These are phyloP conservation scores for Gadopsis marmoratus DNA, from an alignment of 2,797 vertebrate genomes.

Conservation along the genomic window DNA sequence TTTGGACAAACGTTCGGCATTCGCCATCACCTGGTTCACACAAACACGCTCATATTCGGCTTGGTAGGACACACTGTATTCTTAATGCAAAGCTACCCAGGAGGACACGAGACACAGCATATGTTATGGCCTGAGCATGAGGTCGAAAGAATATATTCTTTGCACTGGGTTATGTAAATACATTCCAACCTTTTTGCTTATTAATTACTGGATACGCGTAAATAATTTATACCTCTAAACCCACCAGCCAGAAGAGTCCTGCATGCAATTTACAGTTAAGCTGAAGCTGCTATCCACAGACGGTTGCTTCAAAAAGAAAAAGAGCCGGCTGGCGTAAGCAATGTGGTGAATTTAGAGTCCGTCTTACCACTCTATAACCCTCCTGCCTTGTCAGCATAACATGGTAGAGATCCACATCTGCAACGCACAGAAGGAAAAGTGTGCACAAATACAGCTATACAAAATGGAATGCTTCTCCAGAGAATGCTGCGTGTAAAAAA, in stretches of 20 bases:
- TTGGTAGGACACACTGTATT: constrained; percentile 41
- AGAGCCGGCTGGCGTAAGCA: neutral
- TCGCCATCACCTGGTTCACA: constrained; percentile 88
- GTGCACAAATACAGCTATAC: neutral
- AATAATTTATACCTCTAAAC: constrained; percentile 5
- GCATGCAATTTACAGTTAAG: constrained; percentile 18
- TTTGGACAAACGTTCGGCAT: constrained; percentile 87
- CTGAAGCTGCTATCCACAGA: neutral
- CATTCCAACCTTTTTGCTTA: constrained; percentile 31
- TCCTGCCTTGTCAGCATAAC: constrained; percentile 87
- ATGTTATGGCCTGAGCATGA: constrained; percentile 30
- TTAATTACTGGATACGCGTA: constrained; percentile 34
- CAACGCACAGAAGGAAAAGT: constrained; percentile 50
- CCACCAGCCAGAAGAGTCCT: neutral
- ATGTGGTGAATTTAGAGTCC: neutral
- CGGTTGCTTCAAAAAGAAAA: neutral
- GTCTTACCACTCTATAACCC: constrained; percentile 90
- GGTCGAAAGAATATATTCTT: constrained; percentile 26
- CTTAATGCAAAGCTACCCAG: constrained; percentile 38
- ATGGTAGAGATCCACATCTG: constrained; percentile 93
- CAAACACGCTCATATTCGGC: constrained; percentile 52
- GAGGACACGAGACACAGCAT: constrained; percentile 4
- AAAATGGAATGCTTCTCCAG: neutral
- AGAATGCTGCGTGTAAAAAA: neutral
- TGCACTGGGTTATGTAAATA: constrained; percentile 38